These are phyloP conservation scores for Drosophila paulistorum DNA, from an alignment of 1,140 invertebrate genomes.

Conservation along the genomic window DNA sequence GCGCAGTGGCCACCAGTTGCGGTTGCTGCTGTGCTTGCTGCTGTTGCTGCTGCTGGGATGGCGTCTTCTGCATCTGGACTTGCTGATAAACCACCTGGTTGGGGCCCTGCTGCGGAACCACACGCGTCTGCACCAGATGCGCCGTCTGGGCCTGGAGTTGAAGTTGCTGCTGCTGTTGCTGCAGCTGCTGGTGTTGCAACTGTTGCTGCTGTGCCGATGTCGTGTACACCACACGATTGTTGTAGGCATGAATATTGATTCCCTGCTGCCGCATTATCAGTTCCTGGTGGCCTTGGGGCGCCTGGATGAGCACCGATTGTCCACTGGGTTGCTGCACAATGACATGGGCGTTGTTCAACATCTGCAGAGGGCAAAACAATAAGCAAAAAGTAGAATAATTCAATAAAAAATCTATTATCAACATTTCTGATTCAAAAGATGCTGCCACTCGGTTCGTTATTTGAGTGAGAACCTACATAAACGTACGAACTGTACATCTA, in stretches of 20 bases:
- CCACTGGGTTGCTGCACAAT: constrained; percentile 72
- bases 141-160: constrained; percentile 67
- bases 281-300: constrained; percentile 68
- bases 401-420: too few species aligned
- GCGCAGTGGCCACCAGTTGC: constrained; percentile 41
- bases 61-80: constrained; percentile 60
- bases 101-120: constrained; percentile 62
- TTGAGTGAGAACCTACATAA: too few species aligned
- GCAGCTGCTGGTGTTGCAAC: constrained; percentile 64
- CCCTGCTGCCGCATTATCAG: constrained; percentile 72
- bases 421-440: too few species aligned
- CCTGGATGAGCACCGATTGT: constrained; percentile 73
- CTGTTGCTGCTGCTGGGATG: constrained; percentile 42
- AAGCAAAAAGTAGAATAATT: too few species aligned
- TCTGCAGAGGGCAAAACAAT: constrained; percentile 23
- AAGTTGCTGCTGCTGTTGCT: constrained; percentile 67
- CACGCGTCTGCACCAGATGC: constrained; percentile 65
- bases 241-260: constrained; percentile 65
- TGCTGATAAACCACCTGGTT: constrained; percentile 69
- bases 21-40: constrained; percentile 32
- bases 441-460: too few species aligned
- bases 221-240: constrained; percentile 70
- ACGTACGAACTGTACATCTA: too few species aligned
- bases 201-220: constrained; percentile 69
- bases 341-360: constrained; percentile 75